Percentiles rank a stretch among this genome's conserved stretches.
These are phyloP conservation scores for Acanthopagrus latus DNA, from an alignment of 2,797 vertebrate genomes.

Conservation along the genomic window DNA sequence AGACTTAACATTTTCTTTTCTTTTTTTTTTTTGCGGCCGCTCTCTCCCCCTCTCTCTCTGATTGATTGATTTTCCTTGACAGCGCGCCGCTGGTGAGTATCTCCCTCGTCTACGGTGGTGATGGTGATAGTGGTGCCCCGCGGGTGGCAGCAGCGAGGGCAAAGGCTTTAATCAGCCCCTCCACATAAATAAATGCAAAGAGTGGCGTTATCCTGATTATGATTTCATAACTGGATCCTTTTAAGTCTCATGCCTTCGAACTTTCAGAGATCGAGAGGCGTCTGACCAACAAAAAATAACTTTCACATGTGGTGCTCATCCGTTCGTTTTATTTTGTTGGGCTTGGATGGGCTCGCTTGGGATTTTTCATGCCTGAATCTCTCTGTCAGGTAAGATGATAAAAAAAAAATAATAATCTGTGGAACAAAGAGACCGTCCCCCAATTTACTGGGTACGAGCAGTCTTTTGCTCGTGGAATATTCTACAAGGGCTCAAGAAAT, in stretches of 20 bases:
- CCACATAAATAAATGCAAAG: constrained; percentile 41
- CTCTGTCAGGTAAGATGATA: constrained; percentile 23
- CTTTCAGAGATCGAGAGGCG: constrained; percentile 20
- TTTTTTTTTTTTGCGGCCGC: constrained; percentile 14
- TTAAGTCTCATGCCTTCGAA: constrained; percentile 12
- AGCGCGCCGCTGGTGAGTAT: constrained; percentile 53
- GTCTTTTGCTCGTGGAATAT: constrained; percentile 24
- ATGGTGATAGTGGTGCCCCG: constrained; percentile 40
- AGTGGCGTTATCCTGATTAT: constrained; percentile 27
- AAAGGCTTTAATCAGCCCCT: constrained; percentile 52
- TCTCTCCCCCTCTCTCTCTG: constrained; percentile 26
- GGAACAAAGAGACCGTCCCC: constrained; percentile 45
- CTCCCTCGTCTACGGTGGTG: constrained; percentile 43
- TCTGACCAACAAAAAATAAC: constrained; percentile 13
- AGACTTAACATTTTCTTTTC: constrained; percentile 47
- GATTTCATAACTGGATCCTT: constrained; percentile 14
- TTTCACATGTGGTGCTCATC: constrained; percentile 21
- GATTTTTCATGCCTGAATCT: constrained; percentile 36
- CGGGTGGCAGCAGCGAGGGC: constrained; percentile 28
- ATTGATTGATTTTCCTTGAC: constrained; percentile 71
- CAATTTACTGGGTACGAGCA: constrained; percentile 25
- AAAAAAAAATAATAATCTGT: neutral
- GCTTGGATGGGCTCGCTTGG: constrained; percentile 23
- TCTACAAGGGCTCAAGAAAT: constrained; percentile 32
- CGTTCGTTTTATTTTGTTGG: neutral